Conservation (phyloP, 2,797 vertebrate species). For the Phoebastria nigripes region DNA sequence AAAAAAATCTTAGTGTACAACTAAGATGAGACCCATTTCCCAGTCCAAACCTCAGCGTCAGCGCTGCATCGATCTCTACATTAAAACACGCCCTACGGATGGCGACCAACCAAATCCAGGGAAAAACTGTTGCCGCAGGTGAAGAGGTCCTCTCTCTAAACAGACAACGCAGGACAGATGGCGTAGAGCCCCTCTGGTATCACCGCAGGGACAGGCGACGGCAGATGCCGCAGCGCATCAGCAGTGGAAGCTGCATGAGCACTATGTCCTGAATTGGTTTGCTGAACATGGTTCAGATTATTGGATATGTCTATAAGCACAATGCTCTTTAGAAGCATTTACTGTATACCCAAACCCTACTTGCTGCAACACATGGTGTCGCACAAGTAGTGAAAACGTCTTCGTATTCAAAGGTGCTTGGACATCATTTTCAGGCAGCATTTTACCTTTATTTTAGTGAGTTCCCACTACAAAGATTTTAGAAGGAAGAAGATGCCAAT, state of each 20-base stretch:
- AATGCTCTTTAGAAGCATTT: constrained; percentile 97
- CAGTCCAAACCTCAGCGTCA: constrained; percentile 33
- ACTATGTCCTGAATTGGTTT: constrained; percentile 81
- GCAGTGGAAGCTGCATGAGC: constrained; percentile 52
- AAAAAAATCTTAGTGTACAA: constrained; percentile 10
- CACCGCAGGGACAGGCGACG: not conserved
- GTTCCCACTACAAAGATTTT: constrained; percentile 70
- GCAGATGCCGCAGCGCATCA: constrained; percentile 9
- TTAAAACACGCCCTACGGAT: constrained; percentile 28
- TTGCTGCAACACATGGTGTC: constrained; percentile 90
- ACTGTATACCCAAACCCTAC: constrained; percentile 89
- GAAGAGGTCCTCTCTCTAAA: constrained; percentile 14
- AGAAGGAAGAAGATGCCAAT: constrained; percentile 72
- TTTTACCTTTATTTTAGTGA: constrained; percentile 80
- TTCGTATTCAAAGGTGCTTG: constrained; percentile 83
- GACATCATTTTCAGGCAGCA: constrained; percentile 82
- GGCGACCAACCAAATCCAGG: constrained; percentile 40
- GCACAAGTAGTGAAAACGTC: constrained; percentile 86
- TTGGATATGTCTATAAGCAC: constrained; percentile 93
- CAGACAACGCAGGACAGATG: not conserved
- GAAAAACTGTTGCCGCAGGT: constrained; percentile 19
- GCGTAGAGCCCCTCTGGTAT: not conserved
- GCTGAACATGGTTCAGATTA: constrained; percentile 99
- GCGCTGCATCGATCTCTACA: constrained; percentile 19
- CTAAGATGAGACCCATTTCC: constrained; percentile 35